Conservation (phyloP, 2,113 vertebrate genomes). For the Probosciger aterrimus region DNA sequence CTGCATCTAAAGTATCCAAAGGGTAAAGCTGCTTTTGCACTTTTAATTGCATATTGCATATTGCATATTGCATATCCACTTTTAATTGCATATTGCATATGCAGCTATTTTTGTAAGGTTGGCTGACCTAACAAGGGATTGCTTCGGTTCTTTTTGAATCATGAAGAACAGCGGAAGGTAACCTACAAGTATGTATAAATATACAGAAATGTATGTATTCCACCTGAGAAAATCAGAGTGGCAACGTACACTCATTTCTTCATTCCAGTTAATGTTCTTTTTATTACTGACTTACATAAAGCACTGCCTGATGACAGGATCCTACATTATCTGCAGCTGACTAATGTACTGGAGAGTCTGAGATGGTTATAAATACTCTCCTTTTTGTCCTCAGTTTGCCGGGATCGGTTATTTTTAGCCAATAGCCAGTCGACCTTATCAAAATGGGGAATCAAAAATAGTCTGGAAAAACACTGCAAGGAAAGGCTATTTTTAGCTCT, state of each 20-base stretch:
- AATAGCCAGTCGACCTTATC: conserved; percentile 80
- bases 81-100: not conserved
- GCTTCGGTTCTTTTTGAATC: not conserved
- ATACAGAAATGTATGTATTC: not conserved
- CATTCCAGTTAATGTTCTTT: conserved; percentile 37
- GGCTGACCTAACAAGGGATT: not conserved
- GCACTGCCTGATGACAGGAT: conserved; percentile 2
- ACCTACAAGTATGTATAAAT: not conserved
- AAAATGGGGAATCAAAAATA: conserved; percentile 88
- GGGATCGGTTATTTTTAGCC: conserved; percentile 85
- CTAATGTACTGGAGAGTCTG: conserved; percentile 40
- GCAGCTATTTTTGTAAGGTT: not conserved
- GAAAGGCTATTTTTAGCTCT: conserved; percentile 74
- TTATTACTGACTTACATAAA: conserved; percentile 64
- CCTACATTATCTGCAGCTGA: conserved; percentile 50
- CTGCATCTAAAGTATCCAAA: not conserved
- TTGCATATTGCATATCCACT: not conserved
- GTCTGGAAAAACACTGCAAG: conserved; percentile 73
- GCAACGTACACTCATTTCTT: not conserved
- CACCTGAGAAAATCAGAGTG: not conserved
- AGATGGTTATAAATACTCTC: conserved; percentile 74
- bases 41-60: not conserved
- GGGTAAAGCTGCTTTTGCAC: not conserved
- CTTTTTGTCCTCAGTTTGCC: conserved; percentile 80
- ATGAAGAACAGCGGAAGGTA: not conserved